These are phyloP conservation scores for Drosophila subpulchrella DNA, from an alignment of 1,140 invertebrate species.

Conservation along the genomic window DNA sequence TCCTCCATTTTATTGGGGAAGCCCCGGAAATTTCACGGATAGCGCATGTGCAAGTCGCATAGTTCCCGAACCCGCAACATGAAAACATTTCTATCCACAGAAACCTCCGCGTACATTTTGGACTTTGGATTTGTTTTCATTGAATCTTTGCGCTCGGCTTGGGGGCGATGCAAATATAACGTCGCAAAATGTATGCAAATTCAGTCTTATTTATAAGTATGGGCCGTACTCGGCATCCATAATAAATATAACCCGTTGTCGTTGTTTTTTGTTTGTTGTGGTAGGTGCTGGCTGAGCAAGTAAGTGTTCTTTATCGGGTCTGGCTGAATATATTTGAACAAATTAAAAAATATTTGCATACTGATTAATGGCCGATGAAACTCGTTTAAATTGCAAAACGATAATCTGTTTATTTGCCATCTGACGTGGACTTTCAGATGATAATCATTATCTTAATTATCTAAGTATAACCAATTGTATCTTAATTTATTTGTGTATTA, in stretches of 20 bases:
- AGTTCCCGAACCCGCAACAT: conserved; percentile 32
- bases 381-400: not conserved
- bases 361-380: not conserved
- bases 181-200: conserved; percentile 60
- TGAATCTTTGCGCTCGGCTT: conserved; percentile 28
- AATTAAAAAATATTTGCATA: not conserved
- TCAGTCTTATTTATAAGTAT: conserved; percentile 43
- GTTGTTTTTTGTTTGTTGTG: conserved; percentile 29
- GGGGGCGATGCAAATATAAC: conserved; percentile 49
- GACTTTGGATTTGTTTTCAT: conserved; percentile 81
- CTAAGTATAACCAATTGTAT: too few species aligned
- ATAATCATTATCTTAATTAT: too few species aligned
- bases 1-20: conserved; percentile 1
- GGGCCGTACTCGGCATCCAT: conserved; percentile 13
- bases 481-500: too few species aligned
- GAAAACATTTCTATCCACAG: conserved; percentile 20
- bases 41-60: conserved; percentile 52
- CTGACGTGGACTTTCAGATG: too few species aligned
- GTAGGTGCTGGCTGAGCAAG: conserved; percentile 17
- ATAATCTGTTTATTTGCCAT: not conserved
- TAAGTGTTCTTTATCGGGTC: conserved; percentile 14
- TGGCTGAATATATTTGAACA: not conserved
- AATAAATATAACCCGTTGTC: conserved; percentile 13
- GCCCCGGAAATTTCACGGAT: conserved; percentile 14
- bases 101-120: conserved; percentile 55